phyloP scores from a whole-genome alignment of 2,113 vertebrate genomes.

The Sminthopsis crassicaudata region DNA sequence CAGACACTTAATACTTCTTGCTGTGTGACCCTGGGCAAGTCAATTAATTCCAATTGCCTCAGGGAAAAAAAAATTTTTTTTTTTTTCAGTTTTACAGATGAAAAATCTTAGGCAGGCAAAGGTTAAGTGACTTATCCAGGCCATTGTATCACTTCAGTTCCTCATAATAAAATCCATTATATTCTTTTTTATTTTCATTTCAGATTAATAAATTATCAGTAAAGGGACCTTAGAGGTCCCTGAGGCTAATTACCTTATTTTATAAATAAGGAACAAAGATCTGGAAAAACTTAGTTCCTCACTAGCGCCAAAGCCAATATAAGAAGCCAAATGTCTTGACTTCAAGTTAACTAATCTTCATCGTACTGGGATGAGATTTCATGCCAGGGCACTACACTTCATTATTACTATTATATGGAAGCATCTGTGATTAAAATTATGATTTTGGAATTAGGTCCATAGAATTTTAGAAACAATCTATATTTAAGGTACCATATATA shows the following conservation, averaged over 20 bases:
- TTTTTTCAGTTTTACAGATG: background rate
- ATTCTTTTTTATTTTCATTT: background rate
- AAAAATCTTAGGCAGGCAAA: background rate
- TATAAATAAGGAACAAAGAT: background rate
- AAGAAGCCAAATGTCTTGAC: background rate
- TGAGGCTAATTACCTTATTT: background rate
- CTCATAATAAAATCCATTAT: background rate
- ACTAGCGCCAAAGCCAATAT: background rate
- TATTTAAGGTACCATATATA: background rate
- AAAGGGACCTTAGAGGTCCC: background rate
- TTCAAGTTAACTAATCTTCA: background rate
- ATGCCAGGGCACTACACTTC: background rate
- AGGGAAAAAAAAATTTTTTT: too few species aligned
- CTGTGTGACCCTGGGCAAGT: too few species aligned
- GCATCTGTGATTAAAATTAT: background rate
- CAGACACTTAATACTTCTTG: too few species aligned
- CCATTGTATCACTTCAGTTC: too few species aligned
- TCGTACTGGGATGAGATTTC: background rate
- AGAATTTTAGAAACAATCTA: background rate
- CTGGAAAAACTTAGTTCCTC: background rate
- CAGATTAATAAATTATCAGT: background rate
- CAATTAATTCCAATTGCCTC: too few species aligned
- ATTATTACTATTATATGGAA: conserved; percentile 17
- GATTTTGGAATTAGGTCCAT: conserved; percentile 28
- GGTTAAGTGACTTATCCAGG: too few species aligned